These are phyloP conservation scores for Drosophila ercepeae DNA, from an alignment of 1,140 invertebrate species.

Conservation along the genomic window DNA sequence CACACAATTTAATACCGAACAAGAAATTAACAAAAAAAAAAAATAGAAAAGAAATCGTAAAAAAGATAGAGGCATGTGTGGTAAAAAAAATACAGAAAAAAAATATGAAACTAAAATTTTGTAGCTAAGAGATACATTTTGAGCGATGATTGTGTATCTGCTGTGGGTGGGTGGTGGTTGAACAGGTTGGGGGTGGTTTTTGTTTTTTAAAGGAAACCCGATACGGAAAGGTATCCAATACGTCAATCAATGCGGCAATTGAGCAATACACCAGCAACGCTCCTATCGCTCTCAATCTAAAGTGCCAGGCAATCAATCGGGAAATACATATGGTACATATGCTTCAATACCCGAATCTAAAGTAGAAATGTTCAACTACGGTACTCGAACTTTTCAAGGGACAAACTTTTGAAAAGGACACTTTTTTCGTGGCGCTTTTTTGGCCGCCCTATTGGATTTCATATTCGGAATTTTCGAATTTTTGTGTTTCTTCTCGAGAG, in stretches of 20 bases:
- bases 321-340: not conserved
- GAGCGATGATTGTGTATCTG: slow-evolving; percentile 27
- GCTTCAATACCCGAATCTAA: not conserved
- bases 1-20: slow-evolving; percentile 77
- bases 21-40: slow-evolving; percentile 35
- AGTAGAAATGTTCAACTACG: not conserved
- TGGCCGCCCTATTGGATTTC: slow-evolving; percentile 69
- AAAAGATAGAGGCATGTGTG: not conserved
- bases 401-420: not conserved
- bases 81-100: slow-evolving; percentile 4
- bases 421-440: slow-evolving; percentile 43
- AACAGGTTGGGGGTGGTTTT: slow-evolving; percentile 27
- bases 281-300: slow-evolving; percentile 5
- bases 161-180: slow-evolving; percentile 6
- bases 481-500: slow-evolving; percentile 6
- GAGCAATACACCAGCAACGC: slow-evolving; percentile 11
- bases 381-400: not conserved
- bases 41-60: not conserved
- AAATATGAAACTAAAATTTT: slow-evolving; percentile 42
- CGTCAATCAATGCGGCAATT: slow-evolving; percentile 29
- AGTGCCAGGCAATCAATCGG: slow-evolving; percentile 16
- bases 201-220: slow-evolving; percentile 11
- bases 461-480: slow-evolving; percentile 56
- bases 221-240: slow-evolving; percentile 13
- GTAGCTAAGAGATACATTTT: slow-evolving; percentile 46